phyloP scores from a whole-genome alignment of 1,140 invertebrate genomes.

The Chlorops oryzae region DNA sequence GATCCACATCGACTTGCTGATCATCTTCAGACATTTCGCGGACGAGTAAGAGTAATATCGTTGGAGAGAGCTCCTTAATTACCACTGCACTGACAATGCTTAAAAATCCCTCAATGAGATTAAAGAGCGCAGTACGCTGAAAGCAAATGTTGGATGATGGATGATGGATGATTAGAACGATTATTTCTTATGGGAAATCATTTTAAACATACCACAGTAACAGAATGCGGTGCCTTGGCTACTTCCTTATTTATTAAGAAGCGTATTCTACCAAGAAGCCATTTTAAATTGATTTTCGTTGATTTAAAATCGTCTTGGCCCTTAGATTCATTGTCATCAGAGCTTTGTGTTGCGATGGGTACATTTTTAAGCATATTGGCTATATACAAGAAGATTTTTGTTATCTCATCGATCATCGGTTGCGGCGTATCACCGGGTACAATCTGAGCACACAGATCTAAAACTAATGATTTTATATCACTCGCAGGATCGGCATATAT shows the following conservation, averaged over 20 bases:
- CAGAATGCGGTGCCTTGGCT: conserved; percentile 49
- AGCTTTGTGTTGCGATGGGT: conserved; percentile 27
- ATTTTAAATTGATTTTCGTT: conserved; percentile 48
- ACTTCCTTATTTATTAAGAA: conserved; percentile 58
- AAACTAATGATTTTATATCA: conserved; percentile 58
- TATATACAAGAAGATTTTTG: conserved; percentile 68
- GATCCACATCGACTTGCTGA: conserved; percentile 51
- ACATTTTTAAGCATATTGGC: conserved; percentile 56
- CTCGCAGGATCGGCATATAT: conserved; percentile 56
- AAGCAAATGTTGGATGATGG: conserved; percentile 19
- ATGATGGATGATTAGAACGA: neutral
- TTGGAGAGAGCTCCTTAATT: conserved; percentile 50
- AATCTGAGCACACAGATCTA: conserved; percentile 70
- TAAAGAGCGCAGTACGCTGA: conserved; percentile 62
- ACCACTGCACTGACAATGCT: conserved; percentile 51
- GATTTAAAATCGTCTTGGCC: conserved; percentile 1
- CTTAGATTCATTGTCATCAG: neutral
- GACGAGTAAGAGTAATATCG: conserved; percentile 60
- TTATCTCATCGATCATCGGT: conserved; percentile 62
- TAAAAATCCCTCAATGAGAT: conserved; percentile 64
- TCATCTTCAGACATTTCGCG: conserved; percentile 60
- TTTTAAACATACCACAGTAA: conserved; percentile 49
- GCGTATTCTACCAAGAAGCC: conserved; percentile 56
- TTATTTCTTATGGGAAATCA: neutral
- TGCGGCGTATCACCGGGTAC: conserved; percentile 53